These are phyloP conservation scores for Pelosia muscerda DNA, from an alignment of 2,888 invertebrate genomes.

Conservation along the genomic window DNA sequence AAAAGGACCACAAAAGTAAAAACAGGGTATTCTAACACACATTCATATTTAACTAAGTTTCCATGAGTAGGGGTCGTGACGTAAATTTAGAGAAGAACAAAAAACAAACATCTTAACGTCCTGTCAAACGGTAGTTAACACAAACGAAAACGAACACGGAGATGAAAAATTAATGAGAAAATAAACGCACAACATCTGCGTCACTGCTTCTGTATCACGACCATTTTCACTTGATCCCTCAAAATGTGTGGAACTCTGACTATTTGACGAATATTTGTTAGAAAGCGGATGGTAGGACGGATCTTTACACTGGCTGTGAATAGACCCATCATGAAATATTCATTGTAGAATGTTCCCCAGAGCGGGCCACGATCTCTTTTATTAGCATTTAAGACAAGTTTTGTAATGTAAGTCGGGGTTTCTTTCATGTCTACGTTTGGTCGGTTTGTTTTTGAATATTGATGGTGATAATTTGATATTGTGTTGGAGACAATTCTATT, in stretches of 20 bases:
- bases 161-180: conserved; percentile 78
- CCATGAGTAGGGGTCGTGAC: background rate
- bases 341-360: conserved; percentile 65
- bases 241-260: conserved; percentile 38
- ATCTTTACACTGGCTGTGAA: conserved; percentile 60
- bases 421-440: conserved; percentile 61
- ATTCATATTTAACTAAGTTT: background rate
- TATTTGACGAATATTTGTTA: conserved; percentile 31
- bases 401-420: conserved; percentile 69
- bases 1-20: too few species aligned
- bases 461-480: conserved; percentile 60
- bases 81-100: conserved; percentile 22
- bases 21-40: background rate
- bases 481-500: conserved; percentile 23
- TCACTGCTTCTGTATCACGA: conserved; percentile 56
- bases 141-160: conserved; percentile 60
- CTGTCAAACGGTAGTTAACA: conserved; percentile 61
- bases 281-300: conserved; percentile 41
- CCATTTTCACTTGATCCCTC: conserved; percentile 58
- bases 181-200: conserved; percentile 76
- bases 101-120: conserved; percentile 35
- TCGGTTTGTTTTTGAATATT: conserved; percentile 61
- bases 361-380: conserved; percentile 68
- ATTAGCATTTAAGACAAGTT: conserved; percentile 81
- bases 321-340: conserved; percentile 76